phyloP scores from a whole-genome alignment of 1,140 invertebrate species.

The Macrobrachium rosenbergii region DNA sequence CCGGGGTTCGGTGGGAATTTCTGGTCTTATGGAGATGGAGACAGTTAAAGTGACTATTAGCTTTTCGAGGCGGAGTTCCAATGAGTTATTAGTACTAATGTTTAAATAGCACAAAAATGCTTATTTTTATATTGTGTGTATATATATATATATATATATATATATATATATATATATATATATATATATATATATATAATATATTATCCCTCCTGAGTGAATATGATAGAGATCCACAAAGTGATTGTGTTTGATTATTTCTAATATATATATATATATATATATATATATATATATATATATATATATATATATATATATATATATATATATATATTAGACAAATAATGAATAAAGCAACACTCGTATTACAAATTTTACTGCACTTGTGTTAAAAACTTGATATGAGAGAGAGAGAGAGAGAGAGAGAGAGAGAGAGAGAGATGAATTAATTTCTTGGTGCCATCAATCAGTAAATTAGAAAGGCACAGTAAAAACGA shows the following conservation, averaged over 20 bases:
- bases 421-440: not conserved
- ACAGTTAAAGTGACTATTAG: too few relatives aligned
- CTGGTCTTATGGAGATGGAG: too few relatives aligned
- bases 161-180: conserved; percentile 26
- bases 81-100: too few relatives aligned
- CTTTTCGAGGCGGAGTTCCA: too few relatives aligned
- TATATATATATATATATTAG: too few relatives aligned
- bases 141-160: conserved; percentile 27
- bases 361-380: too few relatives aligned
- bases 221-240: not conserved
- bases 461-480: not conserved
- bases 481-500: not conserved
- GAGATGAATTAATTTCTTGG: not conserved
- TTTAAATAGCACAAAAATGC: not conserved
- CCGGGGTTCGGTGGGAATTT: too few relatives aligned
- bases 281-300: too few relatives aligned
- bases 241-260: not conserved
- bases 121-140: not conserved
- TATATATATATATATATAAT: conserved; percentile 3
- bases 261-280: not conserved
- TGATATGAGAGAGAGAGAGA: too few relatives aligned
- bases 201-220: not conserved
- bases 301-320: too few relatives aligned
- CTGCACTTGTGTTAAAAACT: too few relatives aligned
- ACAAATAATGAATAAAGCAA: too few relatives aligned